These are phyloP conservation scores for Ceratitis capitata DNA, from an alignment of 1,140 invertebrate genomes.

Conservation along the genomic window DNA sequence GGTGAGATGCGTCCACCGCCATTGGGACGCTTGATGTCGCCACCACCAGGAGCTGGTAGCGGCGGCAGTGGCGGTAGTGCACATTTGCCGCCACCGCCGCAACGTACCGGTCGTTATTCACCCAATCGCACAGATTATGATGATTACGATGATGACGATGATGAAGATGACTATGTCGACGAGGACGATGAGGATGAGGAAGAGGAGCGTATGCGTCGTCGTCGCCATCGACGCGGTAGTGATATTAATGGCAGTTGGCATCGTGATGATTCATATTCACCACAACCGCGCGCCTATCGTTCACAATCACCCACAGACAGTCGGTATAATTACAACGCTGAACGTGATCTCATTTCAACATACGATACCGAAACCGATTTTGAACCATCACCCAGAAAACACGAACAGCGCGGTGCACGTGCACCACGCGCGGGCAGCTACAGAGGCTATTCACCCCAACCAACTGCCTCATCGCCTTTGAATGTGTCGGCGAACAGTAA, in stretches of 20 bases:
- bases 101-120: conserved; percentile 50
- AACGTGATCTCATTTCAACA: conserved; percentile 47
- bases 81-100: conserved; percentile 39
- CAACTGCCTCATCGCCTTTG: conserved; percentile 11
- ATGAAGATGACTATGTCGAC: conserved; percentile 43
- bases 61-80: conserved; percentile 11
- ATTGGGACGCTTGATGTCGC: conserved; percentile 73
- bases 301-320: conserved; percentile 61
- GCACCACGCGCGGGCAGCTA: conserved; percentile 25
- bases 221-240: conserved; percentile 48
- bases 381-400: conserved; percentile 56
- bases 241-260: conserved; percentile 42
- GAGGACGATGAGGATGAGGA: conserved; percentile 54
- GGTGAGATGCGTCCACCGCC: conserved; percentile 72
- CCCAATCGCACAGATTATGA: conserved; percentile 44
- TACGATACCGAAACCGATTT: conserved; percentile 64
- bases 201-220: conserved; percentile 46
- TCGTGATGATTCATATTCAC: conserved; percentile 47
- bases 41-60: conserved; percentile 60
- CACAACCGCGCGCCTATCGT: conserved; percentile 60
- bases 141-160: conserved; percentile 46
- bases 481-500: conserved; percentile 4
- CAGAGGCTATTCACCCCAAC: conserved; percentile 26
- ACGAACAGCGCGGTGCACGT: conserved; percentile 10
- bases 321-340: conserved; percentile 56